Evolutionary conservation across 2,888 invertebrate genomes (phyloP), one percentile per base, ranked within the genome.

Genomic region (Protonemura montana): DNA sequence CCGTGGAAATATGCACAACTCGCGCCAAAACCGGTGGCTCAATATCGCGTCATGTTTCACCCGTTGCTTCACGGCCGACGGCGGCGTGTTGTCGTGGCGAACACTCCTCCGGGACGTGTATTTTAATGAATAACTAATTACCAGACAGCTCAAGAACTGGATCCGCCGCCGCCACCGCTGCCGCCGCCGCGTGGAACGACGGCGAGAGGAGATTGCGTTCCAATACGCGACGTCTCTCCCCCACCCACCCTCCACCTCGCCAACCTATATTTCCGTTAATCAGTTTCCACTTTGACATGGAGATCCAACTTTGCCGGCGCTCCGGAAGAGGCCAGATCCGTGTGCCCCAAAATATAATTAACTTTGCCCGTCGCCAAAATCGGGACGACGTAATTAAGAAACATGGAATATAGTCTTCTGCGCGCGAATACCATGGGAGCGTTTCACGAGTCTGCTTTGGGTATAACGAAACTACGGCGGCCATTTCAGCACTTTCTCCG

Each of bases 241-340:
- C 59, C 59, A 10, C 3, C 59, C 59, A 7, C 59, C 59, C 59
- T 7, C 81, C 81, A 25, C 0, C 81, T 27, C 28, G 1, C 59
- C 59, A 59, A 59, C 59, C 59, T 59, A 59, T 59, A 59, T 59
- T 59, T 78, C 28, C 78, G 78, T n/a, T 81, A 81, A 29, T 30
- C n/a, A 81, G 81, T 81, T 81, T 81, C 30, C 28, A 81, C 81
- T 81, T 81, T 81, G 81, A 81, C 81, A 81, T 81, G 81, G 81
- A 81, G 28, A 81, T 81, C 59, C 59, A 59, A 59, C 59, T 59
- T 59, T 21, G 16, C 59, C 59, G 59, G 13, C 59, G 59, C 59
- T 10, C 21, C 59, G 59, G 59, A 59, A 59, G 59, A 59, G 59
- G 59, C 59, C 59, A 59, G 59, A 59, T 59, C 59, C 13, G 59